Percentiles rank a stretch among this genome's conserved stretches.
Evolutionary conservation across 1,140 invertebrate species (phyloP).

Genomic region (Delia radicum): DNA sequence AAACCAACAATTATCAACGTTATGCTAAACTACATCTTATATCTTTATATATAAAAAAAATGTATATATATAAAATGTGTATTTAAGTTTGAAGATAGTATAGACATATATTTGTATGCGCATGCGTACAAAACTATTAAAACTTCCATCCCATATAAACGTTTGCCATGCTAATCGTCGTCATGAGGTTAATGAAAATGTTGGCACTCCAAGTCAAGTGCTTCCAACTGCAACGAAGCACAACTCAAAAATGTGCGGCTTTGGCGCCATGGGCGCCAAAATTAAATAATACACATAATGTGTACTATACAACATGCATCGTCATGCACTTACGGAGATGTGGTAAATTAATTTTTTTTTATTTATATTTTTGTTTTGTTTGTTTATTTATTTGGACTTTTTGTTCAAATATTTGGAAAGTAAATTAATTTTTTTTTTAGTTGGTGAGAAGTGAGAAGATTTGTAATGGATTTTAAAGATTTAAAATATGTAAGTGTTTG

Average conservation of each 20-base stretch:
- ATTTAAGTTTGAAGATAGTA: too few species aligned
- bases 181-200: conserved; percentile 51
- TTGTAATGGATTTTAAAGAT: too few species aligned
- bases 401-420: background rate
- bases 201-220: conserved; percentile 55
- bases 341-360: conserved; percentile 12
- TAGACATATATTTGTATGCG: background rate
- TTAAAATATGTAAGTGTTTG: too few species aligned
- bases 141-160: conserved; percentile 7
- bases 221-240: conserved; percentile 41
- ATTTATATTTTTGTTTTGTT: background rate
- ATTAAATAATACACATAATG: conserved; percentile 4
- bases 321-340: background rate
- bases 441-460: background rate
- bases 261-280: conserved; percentile 21
- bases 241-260: background rate
- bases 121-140: background rate
- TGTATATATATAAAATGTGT: too few species aligned
- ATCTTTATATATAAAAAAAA: too few species aligned
- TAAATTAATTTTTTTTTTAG: background rate
- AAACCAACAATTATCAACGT: conserved; percentile 48
- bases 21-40: conserved; percentile 41
- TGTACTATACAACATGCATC: background rate
- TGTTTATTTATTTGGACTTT: background rate
- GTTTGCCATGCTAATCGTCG: background rate